Conservation (phyloP, 1,140 invertebrate genomes). For the Apis dorsata region DNA sequence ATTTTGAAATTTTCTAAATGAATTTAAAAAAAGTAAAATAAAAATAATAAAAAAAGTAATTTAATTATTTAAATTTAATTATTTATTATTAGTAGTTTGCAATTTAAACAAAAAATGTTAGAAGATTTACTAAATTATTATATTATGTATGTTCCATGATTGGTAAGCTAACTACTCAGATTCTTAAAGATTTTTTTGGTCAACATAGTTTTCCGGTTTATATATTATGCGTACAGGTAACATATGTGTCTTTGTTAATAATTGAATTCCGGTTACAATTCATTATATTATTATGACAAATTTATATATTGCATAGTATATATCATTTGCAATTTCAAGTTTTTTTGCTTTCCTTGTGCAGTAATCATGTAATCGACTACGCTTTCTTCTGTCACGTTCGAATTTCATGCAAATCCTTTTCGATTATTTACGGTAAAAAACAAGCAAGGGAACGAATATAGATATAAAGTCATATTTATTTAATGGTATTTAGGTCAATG, state of each 20-base stretch:
- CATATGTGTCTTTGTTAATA: not conserved
- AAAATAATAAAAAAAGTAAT: not conserved
- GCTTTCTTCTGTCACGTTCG: not conserved
- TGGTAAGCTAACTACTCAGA: slow-evolving; percentile 15
- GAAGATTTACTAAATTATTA: slow-evolving; percentile 13
- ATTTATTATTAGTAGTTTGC: not conserved
- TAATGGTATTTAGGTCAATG: slow-evolving; percentile 73
- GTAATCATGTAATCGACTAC: not conserved
- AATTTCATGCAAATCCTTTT: not conserved
- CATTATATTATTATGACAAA: not conserved
- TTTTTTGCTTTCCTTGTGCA: not conserved
- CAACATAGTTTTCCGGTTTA: slow-evolving; percentile 25
- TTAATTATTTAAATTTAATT: too few species aligned
- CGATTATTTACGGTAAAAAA: not conserved
- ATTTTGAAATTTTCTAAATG: not conserved
- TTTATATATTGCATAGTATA: not conserved
- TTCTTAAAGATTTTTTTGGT: slow-evolving; percentile 17
- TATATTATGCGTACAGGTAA: not conserved
- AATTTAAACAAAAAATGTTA: not conserved
- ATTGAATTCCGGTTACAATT: slow-evolving; percentile 13
- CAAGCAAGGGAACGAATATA: slow-evolving; percentile 57
- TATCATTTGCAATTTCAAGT: not conserved
- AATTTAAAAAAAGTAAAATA: not conserved
- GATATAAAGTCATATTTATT: not conserved
- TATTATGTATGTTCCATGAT: not conserved